Evolutionary conservation across 1,140 invertebrate genomes (phyloP), one percentile per base, ranked within the genome.

Genomic region (Uloborus diversus): DNA sequence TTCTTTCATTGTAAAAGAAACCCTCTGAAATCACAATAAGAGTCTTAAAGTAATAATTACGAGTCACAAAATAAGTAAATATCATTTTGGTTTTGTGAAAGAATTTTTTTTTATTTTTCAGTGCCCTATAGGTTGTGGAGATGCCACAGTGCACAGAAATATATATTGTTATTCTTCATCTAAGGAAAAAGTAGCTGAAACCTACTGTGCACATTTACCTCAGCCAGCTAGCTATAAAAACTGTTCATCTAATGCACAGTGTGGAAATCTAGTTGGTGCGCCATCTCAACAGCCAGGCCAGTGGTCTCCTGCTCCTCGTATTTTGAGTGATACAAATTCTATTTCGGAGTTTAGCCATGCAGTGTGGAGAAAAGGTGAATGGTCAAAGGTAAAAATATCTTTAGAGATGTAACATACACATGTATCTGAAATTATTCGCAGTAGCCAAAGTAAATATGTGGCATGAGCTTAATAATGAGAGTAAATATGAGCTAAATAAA

Each of bases 121-220:
- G 76, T 84, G 33, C 66, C 80, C 17, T 64, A 79, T 23, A 64
- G 81, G 33, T 30, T 81, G 32, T 87, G 87, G 83, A 83, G 84
- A 69, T 79, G 84, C 49, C 64, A 81, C 14, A 80, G 73, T 7
- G 85, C 85, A 83, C 66, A 85, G 59, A 71, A 25, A 7, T 56
- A 33, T 81, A 0, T 69, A 73, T 20, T 83, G 82, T 53, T n/a
- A 17, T 3, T 61, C 37, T 13, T 49, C 49, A 13, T 42, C 42
- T 20, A 30, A 62, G 25, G 13, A 27, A 17, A 35, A 79, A 73
- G 78, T 64, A 14, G 47, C 61, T 23, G 75, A 79, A 27, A 66
- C 79, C 3, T 53, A 70, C 33, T 79, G 75, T 47, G 33, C 20
- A 33, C 49, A 64, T 32, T 11, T 62, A 0, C 27, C 17, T 20